A percentile compares a stretch with the other conserved stretches of the same genome.
These are phyloP conservation scores for Heliconius hortense DNA, from an alignment of 2,888 invertebrate genomes.

Conservation along the genomic window DNA sequence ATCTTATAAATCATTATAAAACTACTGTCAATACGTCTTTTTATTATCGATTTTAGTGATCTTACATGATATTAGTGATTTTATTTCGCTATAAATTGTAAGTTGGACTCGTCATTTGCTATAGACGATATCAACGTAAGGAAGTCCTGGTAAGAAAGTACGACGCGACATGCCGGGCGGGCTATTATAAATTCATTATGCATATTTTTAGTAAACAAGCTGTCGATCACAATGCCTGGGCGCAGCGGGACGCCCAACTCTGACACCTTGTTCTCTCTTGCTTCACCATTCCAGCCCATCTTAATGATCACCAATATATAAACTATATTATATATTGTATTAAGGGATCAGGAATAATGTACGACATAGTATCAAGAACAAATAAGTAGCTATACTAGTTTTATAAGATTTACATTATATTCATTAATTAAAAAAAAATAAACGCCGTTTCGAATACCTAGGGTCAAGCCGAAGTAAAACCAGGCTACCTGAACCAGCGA, in stretches of 20 bases:
- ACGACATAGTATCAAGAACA: not conserved
- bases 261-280: constrained; percentile 65
- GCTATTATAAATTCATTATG: constrained; percentile 82
- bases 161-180: constrained; percentile 61
- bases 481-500: constrained; percentile 76
- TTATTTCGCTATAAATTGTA: not conserved
- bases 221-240: constrained; percentile 79
- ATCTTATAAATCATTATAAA: not conserved
- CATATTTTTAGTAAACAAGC: constrained; percentile 82
- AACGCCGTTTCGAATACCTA: constrained; percentile 77
- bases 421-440: constrained; percentile 71
- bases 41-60: not conserved
- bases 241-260: constrained; percentile 74
- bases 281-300: constrained; percentile 57
- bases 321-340: not conserved
- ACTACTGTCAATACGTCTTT: not conserved
- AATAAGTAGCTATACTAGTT: constrained; percentile 42
- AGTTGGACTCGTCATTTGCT: constrained; percentile 33
- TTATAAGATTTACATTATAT: constrained; percentile 70
- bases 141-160: constrained; percentile 50
- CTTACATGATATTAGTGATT: not conserved
- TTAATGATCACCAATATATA: constrained; percentile 55
- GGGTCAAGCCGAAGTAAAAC: constrained; percentile 72
- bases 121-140: constrained; percentile 43
- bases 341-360: not conserved